Base-by-base conservation (phyloP, 1,140 invertebrate genomes). In the Heterodera carotae region DNA sequence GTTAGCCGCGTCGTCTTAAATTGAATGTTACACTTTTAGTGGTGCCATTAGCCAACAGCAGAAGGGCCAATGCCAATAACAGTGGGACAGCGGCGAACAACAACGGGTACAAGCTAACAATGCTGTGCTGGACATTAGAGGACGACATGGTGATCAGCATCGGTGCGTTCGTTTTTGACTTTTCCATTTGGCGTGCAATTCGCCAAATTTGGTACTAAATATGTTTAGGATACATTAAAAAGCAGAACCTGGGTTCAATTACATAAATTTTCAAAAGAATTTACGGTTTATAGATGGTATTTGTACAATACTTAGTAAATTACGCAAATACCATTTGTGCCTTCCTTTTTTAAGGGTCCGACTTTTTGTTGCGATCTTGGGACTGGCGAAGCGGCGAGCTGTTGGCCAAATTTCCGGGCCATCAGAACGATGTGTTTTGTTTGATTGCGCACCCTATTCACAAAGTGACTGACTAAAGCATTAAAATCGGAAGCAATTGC, bases 371-470 rank as follows among this genome's bases (percentile, higher is more conserved):
- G 27, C 94, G 95, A 91, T 92, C 97, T n/a, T 98, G 96, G 96
- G 92, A 94, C 86, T 89, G 91, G 10, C 78, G 80, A 39, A 89
- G 85, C 25, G 91, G 90, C 34, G 84, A 88, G 67, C 88, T 94
- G 62, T 88, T 92, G 59, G 91, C 91, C 73, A 90, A 92, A 22
- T 89, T 95, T 29, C 90, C 91, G 80, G 94, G 92, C 0, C 97
- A 99, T 89, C 92, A 92, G 77, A 94, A 96, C 89, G 96, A 98
- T 88, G 92, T 95, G 0, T 99, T 94, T 90, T 94, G 97, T 2
- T 88, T 99, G 27, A 95, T 98, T 89, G 91, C 93, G 12, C 94
- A 97, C 90, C 96, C 96, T 0, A 91, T 91, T 70, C 93, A 97
- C 90, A 90, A 92, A 34, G 62, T 66, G n/a, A 34, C 27, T 6